Conservation (phyloP, 2,113 vertebrate species). For the Centropus bengalensis region DNA sequence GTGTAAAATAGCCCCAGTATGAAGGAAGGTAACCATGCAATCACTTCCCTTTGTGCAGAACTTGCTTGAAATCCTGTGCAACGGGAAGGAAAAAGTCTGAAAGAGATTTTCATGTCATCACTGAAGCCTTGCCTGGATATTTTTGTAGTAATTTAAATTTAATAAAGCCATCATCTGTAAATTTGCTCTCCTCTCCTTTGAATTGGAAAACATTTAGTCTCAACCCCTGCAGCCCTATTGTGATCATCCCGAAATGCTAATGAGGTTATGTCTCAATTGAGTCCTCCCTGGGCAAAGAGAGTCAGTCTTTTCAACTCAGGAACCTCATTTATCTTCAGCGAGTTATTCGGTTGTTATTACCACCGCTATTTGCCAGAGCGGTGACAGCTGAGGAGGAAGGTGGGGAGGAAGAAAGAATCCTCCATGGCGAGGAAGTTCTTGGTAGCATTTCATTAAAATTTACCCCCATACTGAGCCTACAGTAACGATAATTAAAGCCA, state of each 20-base stretch:
- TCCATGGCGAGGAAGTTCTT: not conserved
- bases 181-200: constrained; percentile 49
- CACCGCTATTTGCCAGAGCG: not conserved
- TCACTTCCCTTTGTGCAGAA: not conserved
- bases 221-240: constrained; percentile 10
- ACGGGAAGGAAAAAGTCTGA: not conserved
- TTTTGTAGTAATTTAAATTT: constrained; percentile 39
- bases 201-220: constrained; percentile 4
- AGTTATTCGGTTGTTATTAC: not conserved
- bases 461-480: not conserved
- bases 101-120: not conserved
- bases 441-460: not conserved
- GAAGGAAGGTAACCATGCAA: not conserved
- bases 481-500: not conserved
- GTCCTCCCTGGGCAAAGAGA: not conserved
- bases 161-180: constrained; percentile 53
- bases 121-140: not conserved
- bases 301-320: not conserved
- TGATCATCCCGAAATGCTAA: constrained; percentile 19
- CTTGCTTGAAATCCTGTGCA: not conserved
- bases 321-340: not conserved
- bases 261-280: constrained; percentile 38
- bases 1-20: not conserved
- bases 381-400: not conserved
- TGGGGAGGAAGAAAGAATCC: not conserved